Evolutionary conservation across 2,797 vertebrate species (phyloP).

Genomic region (Arremon aurantiirostris): DNA sequence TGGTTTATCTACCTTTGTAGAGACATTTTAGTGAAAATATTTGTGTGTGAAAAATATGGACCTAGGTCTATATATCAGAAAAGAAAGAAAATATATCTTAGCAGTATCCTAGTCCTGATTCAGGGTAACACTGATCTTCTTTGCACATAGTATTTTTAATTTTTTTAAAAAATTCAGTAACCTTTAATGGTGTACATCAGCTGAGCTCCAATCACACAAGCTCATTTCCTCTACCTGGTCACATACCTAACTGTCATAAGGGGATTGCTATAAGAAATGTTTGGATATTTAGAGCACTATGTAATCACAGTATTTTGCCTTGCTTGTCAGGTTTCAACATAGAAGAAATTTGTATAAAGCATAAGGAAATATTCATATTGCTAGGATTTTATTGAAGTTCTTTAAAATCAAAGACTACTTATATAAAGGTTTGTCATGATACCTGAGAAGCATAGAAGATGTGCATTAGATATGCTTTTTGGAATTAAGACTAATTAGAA

Average conservation of each 20-base stretch:
- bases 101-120: not conserved
- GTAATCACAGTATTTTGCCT: not conserved
- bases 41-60: not conserved
- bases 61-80: not conserved
- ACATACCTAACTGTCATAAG: not conserved
- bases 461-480: not conserved
- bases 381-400: not conserved
- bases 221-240: not conserved
- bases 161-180: not conserved
- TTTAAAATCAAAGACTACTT: not conserved
- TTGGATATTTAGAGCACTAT: not conserved
- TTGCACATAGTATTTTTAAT: not conserved
- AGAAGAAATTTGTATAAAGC: not conserved
- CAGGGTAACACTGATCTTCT: not conserved
- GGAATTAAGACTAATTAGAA: not conserved
- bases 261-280: not conserved
- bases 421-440: not conserved
- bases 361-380: not conserved
- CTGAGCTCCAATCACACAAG: not conserved
- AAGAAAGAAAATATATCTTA: not conserved
- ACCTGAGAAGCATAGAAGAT: not conserved
- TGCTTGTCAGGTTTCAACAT: not conserved
- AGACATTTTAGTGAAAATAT: not conserved
- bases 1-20: not conserved
- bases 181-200: not conserved